Conservation (phyloP, 1,140 invertebrate species). For the Bombus ignitus region DNA sequence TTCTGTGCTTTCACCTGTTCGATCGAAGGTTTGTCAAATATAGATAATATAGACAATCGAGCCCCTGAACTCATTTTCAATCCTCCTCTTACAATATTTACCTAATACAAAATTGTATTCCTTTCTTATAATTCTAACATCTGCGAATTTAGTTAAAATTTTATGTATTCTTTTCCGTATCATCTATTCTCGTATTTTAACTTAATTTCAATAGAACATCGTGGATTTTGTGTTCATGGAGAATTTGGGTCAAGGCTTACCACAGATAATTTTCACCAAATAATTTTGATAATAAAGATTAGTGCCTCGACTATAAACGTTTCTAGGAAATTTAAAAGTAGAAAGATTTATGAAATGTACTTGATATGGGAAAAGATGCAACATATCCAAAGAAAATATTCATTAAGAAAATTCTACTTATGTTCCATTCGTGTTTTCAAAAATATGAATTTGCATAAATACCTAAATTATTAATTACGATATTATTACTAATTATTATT, state of each 20-base stretch:
- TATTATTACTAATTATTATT: too few relatives aligned
- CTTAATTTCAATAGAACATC: neutral
- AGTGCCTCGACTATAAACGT: too few relatives aligned
- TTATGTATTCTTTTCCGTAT: neutral
- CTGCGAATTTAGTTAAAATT: neutral
- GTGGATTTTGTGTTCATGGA: neutral
- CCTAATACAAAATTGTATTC: neutral
- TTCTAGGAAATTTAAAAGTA: neutral
- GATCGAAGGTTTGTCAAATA: slow-evolving; percentile 29
- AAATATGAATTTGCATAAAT: neutral
- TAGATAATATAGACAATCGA: slow-evolving; percentile 9
- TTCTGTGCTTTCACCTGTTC: slow-evolving; percentile 49
- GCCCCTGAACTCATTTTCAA: slow-evolving; percentile 24
- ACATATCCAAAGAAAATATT: too few relatives aligned
- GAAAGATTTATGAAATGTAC: neutral
- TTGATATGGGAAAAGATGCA: too few relatives aligned
- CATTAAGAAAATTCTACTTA: too few relatives aligned
- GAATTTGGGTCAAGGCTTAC: too few relatives aligned
- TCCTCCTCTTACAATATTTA: neutral
- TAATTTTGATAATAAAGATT: too few relatives aligned
- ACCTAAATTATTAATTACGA: too few relatives aligned
- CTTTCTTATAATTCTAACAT: neutral
- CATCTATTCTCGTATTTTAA: too few relatives aligned
- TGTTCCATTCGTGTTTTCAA: too few relatives aligned
- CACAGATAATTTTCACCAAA: too few relatives aligned